These are phyloP conservation scores for Amphimedon queenslandica DNA, from an alignment of 37 sponge, comb jelly and placozoan genomes.

Conservation along the genomic window DNA sequence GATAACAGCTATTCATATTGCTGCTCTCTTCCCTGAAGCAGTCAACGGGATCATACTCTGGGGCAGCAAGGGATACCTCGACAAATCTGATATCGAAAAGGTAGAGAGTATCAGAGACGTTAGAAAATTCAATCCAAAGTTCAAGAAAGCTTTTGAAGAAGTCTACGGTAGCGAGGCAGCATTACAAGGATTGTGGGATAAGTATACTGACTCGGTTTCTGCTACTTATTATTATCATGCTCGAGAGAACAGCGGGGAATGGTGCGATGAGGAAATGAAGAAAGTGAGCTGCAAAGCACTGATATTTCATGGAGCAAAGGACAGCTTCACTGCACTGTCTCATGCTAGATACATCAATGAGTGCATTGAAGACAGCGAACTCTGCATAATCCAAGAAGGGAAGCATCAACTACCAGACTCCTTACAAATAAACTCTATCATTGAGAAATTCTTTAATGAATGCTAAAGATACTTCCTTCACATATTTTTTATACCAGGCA, in stretches of 20 bases:
- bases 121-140: constrained; percentile 4
- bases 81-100: constrained; percentile 12
- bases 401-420: constrained; percentile 39
- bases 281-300: constrained; percentile 23
- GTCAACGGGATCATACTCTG: constrained; percentile 7
- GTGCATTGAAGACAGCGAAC: neutral
- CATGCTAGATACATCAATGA: neutral
- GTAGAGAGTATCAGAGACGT: neutral
- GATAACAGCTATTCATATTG: constrained; percentile 5
- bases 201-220: constrained; percentile 3
- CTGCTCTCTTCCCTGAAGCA: constrained; percentile 3
- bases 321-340: neutral
- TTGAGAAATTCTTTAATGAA: too few relatives aligned
- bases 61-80: constrained; percentile 14
- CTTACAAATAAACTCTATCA: too few relatives aligned
- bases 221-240: neutral
- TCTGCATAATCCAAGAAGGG: constrained; percentile 14
- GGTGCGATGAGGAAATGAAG: constrained; percentile 11
- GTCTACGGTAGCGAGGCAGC: too few relatives aligned
- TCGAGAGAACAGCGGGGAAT: constrained; percentile 13
- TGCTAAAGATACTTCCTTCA: too few relatives aligned
- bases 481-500: too few relatives aligned
- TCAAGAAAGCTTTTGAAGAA: neutral
- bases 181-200: constrained; percentile 1
- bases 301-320: constrained; percentile 34